phyloP scores from a whole-genome alignment of 2,113 vertebrate genomes.

The Neotoma lepida region DNA sequence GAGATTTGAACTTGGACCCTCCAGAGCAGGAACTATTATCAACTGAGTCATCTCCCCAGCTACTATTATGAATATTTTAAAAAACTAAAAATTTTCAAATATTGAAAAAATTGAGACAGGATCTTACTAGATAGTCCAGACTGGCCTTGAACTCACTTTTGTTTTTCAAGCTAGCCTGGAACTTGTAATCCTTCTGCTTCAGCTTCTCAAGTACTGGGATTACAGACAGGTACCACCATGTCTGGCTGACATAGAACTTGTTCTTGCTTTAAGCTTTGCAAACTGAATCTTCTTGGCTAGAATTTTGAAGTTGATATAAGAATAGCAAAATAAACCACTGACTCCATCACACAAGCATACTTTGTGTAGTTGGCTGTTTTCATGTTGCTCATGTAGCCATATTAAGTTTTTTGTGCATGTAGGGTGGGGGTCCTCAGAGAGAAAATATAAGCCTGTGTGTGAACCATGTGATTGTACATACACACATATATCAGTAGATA shows the following conservation, averaged over 20 bases:
- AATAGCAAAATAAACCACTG: background rate
- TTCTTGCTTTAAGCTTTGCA: background rate
- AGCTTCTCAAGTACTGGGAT: background rate
- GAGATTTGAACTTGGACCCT: background rate
- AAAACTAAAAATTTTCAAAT: background rate
- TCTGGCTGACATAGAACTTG: background rate
- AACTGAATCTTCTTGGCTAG: background rate
- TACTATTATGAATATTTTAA: background rate
- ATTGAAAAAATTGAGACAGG: background rate
- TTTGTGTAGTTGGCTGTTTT: background rate
- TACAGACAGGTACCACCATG: too few species aligned
- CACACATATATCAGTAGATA: background rate
- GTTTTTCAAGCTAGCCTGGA: background rate
- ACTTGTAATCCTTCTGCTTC: too few species aligned
- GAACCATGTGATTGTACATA: background rate
- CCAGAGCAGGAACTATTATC: background rate
- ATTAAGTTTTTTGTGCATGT: background rate
- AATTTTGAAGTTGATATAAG: background rate
- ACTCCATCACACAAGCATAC: background rate
- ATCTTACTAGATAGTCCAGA: background rate
- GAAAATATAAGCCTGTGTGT: background rate
- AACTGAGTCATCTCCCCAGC: background rate
- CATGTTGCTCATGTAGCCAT: background rate
- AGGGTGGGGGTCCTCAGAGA: background rate
- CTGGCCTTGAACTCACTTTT: background rate